These are phyloP conservation scores for Amphibalanus amphitrite DNA, from an alignment of 1,140 invertebrate species.

Conservation along the genomic window DNA sequence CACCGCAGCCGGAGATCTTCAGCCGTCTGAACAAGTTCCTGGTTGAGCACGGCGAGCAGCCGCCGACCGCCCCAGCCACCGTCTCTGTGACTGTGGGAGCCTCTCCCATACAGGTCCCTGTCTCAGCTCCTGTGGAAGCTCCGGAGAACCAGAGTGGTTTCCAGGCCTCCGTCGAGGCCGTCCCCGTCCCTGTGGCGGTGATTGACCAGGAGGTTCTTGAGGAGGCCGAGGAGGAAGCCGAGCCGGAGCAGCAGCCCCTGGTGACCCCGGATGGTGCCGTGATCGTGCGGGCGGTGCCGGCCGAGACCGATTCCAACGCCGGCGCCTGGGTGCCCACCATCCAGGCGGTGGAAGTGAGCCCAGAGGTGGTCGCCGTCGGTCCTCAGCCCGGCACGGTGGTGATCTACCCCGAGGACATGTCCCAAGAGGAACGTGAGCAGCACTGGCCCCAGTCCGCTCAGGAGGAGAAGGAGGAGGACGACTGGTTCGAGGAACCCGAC, in stretches of 20 bases:
- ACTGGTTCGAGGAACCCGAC: no score
- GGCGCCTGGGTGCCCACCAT: not conserved
- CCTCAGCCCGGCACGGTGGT: not conserved
- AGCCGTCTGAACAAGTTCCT: not conserved
- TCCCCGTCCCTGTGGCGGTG: no score
- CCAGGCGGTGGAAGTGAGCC: not conserved
- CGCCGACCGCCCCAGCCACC: not conserved
- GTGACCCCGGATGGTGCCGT: not conserved
- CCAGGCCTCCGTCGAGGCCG: no score
- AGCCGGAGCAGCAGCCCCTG: not conserved
- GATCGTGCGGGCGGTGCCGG: not conserved
- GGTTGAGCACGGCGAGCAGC: not conserved
- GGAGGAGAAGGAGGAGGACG: no score
- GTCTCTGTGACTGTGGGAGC: not conserved
- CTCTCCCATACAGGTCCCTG: not conserved
- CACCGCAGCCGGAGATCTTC: constrained; percentile 3
- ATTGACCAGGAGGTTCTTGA: not conserved
- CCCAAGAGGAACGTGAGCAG: not conserved
- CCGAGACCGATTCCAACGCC: no score
- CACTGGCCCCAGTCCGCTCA: not conserved
- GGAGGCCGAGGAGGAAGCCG: not conserved
- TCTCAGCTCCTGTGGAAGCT: no score
- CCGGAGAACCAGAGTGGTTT: no score
- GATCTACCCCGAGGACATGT: not conserved
- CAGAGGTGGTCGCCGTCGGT: no score